Percentiles rank a stretch among this genome's conserved stretches.
phyloP scores from a whole-genome alignment of 2,888 invertebrate species.

The Lingula anatina region DNA sequence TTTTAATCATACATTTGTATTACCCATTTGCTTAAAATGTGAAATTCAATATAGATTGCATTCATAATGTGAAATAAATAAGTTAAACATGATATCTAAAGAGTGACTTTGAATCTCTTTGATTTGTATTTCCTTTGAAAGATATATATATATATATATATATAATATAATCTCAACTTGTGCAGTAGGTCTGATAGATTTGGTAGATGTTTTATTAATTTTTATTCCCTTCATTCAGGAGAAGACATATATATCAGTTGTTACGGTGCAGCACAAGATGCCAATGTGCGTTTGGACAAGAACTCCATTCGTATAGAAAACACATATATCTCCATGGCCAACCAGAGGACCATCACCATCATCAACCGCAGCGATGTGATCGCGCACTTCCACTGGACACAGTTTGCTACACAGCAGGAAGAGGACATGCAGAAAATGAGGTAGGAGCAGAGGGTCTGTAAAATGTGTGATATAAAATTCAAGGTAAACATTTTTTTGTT shows the following conservation, averaged over 20 bases:
- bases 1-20: too few relatives aligned
- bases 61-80: too few relatives aligned
- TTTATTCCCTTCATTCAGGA: constrained; percentile 30
- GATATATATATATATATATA: not conserved
- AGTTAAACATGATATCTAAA: too few relatives aligned
- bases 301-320: constrained; percentile 48
- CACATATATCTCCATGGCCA: constrained; percentile 51
- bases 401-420: constrained; percentile 47
- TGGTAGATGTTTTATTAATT: not conserved
- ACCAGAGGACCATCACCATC: constrained; percentile 47
- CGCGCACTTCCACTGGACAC: constrained; percentile 50
- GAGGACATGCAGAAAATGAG: constrained; percentile 44
- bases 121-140: too few relatives aligned
- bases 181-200: not conserved
- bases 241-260: constrained; percentile 45
- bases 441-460: constrained; percentile 15
- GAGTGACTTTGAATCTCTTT: too few relatives aligned
- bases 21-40: too few relatives aligned
- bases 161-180: not conserved
- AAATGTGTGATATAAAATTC: not conserved
- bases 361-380: constrained; percentile 49
- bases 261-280: constrained; percentile 49
- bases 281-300: constrained; percentile 49
- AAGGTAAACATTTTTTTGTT: not conserved
- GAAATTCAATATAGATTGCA: too few relatives aligned